Base-by-base conservation (phyloP, 1,140 invertebrate species). In the Drosophila insularis region DNA sequence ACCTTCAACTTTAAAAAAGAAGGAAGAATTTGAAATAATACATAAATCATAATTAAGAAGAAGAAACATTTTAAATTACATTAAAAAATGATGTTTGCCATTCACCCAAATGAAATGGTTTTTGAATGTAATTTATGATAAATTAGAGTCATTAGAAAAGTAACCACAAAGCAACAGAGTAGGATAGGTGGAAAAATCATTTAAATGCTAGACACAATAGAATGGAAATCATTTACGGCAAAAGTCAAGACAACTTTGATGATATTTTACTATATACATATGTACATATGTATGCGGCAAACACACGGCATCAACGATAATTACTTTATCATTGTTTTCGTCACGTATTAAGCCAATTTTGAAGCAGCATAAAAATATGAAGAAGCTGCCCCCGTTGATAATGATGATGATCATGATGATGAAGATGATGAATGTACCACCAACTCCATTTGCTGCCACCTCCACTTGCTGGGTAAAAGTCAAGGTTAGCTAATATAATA, bases 401-500 rank as follows among this genome's bases (percentile, higher is more conserved):
- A 46, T 58, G 54, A 23, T 23, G 23, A 23, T 23, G 27, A 27
- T n/a, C n/a, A n/a, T 27, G 27, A 27, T 1, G 27, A 27, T 61
- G 32, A 23, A 17, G 40, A 46, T 58, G 55, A 58, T 58, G 55
- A 58, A 35, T 31, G 27, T 58, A 17, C 55, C 31, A 35, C 55
- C 55, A 58, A 31, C 27, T 56, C 54, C 32, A 37, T 17, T 46
- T 46, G 19, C 19, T 39, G 27, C 58, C 59, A 43, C 32, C 27
- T 27, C 27, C 27, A 61, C 32, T 35, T 35, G 32, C 32, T 40
- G 37, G 59, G 50, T 66, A 58, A 66, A 66, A 66, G 63, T 66
- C 63, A 66, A 66, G 63, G 63, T 66, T 66, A 63, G 50, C 43
- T 21, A 50, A 50, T 50, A 50, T 63, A 63, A 63, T 23, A n/a